phyloP scores from a whole-genome alignment of 1,140 invertebrate species.

The Drosophila burlai region DNA sequence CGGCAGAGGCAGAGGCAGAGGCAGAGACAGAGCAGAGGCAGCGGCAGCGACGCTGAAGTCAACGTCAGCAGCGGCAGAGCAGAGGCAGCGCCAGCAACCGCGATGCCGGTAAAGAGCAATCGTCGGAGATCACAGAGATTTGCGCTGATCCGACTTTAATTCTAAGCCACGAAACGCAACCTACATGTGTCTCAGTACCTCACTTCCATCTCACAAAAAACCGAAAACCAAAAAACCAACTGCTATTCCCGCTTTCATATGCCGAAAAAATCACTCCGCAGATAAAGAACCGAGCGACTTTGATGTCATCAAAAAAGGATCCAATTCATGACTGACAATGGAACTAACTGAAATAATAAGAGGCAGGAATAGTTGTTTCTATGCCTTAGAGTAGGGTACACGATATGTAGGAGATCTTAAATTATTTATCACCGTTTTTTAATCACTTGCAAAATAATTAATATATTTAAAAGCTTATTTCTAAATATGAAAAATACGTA shows the following conservation, averaged over 20 bases:
- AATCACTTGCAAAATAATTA: background rate
- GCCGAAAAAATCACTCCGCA: constrained; percentile 17
- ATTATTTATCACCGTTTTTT: background rate
- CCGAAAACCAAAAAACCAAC: constrained; percentile 2
- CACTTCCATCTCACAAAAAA: constrained; percentile 13
- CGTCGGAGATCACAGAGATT: constrained; percentile 76
- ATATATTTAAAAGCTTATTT: background rate
- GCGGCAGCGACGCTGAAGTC: constrained; percentile 11
- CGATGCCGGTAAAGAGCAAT: constrained; percentile 31
- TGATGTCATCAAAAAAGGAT: constrained; percentile 32
- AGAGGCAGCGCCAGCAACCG: constrained; percentile 7
- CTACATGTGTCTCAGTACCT: constrained; percentile 69
- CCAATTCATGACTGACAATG: constrained; percentile 20
- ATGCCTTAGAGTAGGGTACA: background rate
- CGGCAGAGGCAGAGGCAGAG: constrained; percentile 36
- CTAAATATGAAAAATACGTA: background rate
- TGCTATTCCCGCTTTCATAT: constrained; percentile 24
- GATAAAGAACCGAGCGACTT: constrained; percentile 11
- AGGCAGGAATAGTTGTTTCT: background rate
- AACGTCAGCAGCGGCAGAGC: constrained; percentile 17
- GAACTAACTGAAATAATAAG: background rate
- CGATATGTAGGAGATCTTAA: no score
- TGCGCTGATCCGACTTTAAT: constrained; percentile 78
- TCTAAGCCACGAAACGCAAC: constrained; percentile 78
- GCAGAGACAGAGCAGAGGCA: constrained; percentile 1